phyloP scores from a whole-genome alignment of 1,140 invertebrate species.

The Aphis gossypii region DNA sequence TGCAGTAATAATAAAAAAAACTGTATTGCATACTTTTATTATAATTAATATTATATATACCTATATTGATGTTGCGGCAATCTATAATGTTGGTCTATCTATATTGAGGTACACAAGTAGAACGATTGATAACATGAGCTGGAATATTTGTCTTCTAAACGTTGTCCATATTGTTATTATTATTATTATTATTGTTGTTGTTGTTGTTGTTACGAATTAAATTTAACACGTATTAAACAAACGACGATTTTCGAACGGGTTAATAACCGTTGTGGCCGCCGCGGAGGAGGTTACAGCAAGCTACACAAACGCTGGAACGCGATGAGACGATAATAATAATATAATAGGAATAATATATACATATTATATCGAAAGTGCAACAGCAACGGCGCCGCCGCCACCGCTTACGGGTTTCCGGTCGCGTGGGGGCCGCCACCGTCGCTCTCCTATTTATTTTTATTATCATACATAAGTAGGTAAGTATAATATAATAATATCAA shows the following conservation, averaged over 20 bases:
- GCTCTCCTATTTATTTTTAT: constrained; percentile 10
- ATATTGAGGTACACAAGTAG: not conserved
- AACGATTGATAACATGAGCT: not conserved
- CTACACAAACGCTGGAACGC: not conserved
- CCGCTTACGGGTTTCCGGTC: constrained; percentile 34
- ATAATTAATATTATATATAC: not conserved
- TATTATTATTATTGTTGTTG: not conserved
- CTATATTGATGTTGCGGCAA: not conserved
- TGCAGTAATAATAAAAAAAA: not conserved
- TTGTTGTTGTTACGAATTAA: not conserved
- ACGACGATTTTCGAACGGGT: not conserved
- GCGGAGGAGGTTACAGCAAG: not conserved
- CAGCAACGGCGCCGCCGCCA: too few species aligned
- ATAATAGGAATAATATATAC: not conserved
- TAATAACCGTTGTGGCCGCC: not conserved
- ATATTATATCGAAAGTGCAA: constrained; percentile 37
- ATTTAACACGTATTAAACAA: not conserved
- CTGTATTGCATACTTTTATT: not conserved
- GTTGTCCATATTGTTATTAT: not conserved
- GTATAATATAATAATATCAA: constrained; percentile 16
- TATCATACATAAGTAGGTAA: not conserved
- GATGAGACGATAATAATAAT: not conserved
- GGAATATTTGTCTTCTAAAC: not conserved
- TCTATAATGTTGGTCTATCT: not conserved
- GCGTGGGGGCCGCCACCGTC: not conserved